phyloP scores from a whole-genome alignment of 2,113 vertebrate species.

The Xenotilapia longispinis region DNA sequence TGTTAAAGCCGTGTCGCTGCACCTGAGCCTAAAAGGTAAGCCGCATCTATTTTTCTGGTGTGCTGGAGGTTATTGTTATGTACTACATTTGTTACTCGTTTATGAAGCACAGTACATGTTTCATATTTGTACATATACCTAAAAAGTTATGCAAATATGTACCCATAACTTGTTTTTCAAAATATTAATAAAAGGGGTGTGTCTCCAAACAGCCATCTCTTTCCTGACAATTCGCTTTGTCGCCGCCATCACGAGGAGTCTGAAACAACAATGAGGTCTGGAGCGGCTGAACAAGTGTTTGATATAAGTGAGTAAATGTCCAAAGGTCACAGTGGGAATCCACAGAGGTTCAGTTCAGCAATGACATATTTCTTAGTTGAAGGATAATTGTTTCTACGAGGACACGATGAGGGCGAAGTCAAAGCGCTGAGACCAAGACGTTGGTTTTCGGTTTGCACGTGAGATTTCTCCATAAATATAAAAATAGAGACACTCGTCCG shows the following conservation, averaged over 20 bases:
- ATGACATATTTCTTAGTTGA: not conserved
- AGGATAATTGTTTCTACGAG: not conserved
- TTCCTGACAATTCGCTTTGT: too few relatives aligned
- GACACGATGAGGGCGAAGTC: not conserved
- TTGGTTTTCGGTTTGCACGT: not conserved
- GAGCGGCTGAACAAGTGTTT: not conserved
- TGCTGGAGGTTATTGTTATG: too few relatives aligned
- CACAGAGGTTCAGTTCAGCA: not conserved
- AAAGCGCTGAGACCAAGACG: not conserved
- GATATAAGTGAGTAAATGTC: not conserved
- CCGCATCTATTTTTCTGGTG: too few relatives aligned
- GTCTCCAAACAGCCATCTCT: too few relatives aligned
- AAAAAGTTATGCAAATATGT: too few relatives aligned
- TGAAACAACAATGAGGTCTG: not conserved
- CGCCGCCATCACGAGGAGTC: not conserved
- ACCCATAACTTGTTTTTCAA: too few relatives aligned
- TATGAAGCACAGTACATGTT: too few relatives aligned
- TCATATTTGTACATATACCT: too few relatives aligned
- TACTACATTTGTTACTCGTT: too few relatives aligned
- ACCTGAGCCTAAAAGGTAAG: too few relatives aligned
- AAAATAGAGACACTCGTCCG: slow-evolving; percentile 30
- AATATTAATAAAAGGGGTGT: too few relatives aligned
- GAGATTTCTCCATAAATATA: not conserved
- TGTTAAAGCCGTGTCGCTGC: too few relatives aligned
- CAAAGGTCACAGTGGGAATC: not conserved